Evolutionary conservation across 2,797 vertebrate genomes (phyloP).

Genomic region (Nyctibius grandis): DNA sequence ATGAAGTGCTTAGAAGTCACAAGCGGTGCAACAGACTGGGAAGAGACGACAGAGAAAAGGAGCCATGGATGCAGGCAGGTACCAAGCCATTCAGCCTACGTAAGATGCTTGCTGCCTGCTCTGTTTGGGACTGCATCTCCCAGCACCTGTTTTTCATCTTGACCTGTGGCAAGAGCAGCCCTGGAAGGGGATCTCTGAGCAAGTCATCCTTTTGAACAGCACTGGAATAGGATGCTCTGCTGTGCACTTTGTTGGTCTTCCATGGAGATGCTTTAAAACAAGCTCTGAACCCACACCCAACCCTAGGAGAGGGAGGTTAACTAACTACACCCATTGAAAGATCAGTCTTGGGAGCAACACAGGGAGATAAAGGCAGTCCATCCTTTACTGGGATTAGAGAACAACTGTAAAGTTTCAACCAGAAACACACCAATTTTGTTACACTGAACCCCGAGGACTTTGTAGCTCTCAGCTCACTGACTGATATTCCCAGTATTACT

Average conservation of each 20-base stretch:
- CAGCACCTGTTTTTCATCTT: neutral
- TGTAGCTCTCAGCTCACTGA: neutral
- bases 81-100: neutral
- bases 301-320: neutral
- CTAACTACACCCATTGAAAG: neutral
- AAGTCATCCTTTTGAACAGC: neutral
- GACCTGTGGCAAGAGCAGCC: neutral
- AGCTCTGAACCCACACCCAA: neutral
- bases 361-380: neutral
- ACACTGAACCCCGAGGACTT: neutral
- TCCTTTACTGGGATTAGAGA: neutral
- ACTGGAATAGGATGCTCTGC: neutral
- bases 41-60: neutral
- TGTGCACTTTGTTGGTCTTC: rapidly evolving
- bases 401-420: neutral
- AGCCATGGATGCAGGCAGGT: neutral
- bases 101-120: neutral
- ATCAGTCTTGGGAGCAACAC: neutral
- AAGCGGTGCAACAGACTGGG: neutral
- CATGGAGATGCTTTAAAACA: neutral
- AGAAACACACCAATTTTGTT: neutral
- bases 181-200: neutral
- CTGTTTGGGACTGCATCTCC: neutral
- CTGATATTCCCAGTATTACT: neutral
- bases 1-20: neutral